Conservation (phyloP, 2,888 invertebrate species). For the Folsomia manolachei region DNA sequence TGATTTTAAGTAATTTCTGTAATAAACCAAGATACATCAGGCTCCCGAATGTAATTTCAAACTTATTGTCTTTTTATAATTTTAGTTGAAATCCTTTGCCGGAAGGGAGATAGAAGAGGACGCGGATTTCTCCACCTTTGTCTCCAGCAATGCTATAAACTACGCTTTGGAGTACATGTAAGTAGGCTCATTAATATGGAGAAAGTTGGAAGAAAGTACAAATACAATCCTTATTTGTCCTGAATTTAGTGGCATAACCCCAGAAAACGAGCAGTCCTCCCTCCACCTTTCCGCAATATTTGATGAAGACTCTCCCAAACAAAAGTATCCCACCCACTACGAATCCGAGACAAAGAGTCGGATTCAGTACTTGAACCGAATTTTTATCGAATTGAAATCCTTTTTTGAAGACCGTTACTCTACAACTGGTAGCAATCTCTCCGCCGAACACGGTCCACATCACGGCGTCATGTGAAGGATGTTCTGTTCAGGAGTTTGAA, state of each 20-base stretch:
- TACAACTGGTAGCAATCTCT: conserved; percentile 46
- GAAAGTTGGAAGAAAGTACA: background rate
- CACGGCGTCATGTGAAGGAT: conserved; percentile 44
- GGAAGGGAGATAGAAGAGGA: conserved; percentile 43
- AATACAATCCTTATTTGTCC: background rate
- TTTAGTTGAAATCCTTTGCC: conserved; percentile 46
- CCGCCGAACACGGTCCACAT: conserved; percentile 50
- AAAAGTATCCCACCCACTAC: conserved; percentile 47
- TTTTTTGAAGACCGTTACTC: conserved; percentile 49
- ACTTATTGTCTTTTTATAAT: background rate
- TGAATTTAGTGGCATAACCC: conserved; percentile 42
- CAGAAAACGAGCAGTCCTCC: conserved; percentile 49
- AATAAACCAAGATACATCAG: background rate
- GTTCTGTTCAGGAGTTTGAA: conserved; percentile 48
- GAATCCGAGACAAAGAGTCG: conserved; percentile 48
- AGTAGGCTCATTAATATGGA: conserved; percentile 20
- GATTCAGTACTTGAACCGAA: conserved; percentile 45
- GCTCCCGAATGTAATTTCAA: background rate
- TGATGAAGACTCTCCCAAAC: conserved; percentile 46
- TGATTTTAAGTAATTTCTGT: too few species aligned
- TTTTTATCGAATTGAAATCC: conserved; percentile 47
- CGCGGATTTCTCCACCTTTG: conserved; percentile 46
- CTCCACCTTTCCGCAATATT: conserved; percentile 50
- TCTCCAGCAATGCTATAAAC: conserved; percentile 47
- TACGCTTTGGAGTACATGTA: conserved; percentile 50